Evolutionary conservation across 2,113 vertebrate genomes (phyloP).

Genomic region (Anarhynchus alexandrinus): DNA sequence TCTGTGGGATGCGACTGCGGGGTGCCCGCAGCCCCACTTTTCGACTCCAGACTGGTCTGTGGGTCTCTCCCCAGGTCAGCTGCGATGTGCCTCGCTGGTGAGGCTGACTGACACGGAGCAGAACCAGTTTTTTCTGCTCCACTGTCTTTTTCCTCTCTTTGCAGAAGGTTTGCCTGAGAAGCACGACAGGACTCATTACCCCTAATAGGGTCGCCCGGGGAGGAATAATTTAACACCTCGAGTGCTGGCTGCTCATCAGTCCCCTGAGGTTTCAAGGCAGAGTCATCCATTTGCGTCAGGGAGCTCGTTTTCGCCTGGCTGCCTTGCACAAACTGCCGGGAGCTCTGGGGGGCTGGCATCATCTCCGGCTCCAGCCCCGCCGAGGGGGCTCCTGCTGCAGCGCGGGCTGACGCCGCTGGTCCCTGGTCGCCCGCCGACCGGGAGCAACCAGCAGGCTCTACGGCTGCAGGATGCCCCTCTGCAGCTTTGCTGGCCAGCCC

Average conservation of each 20-base stretch:
- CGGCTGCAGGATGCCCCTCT: not conserved
- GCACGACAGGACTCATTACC: not conserved
- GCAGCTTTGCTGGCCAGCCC: not conserved
- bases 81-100: not conserved
- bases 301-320: not conserved
- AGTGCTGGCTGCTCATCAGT: constrained; percentile 21
- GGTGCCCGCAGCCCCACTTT: not conserved
- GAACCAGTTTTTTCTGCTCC: not conserved
- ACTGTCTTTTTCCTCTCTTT: not conserved
- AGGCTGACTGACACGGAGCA: not conserved
- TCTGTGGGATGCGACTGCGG: not conserved
- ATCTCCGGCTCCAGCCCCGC: not conserved
- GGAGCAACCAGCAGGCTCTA: not conserved
- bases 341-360: constrained; percentile 41
- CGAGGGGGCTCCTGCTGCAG: not conserved
- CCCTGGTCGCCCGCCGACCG: not conserved
- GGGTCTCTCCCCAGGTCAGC: not conserved
- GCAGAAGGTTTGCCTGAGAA: constrained; percentile 26
- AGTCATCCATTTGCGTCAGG: constrained; percentile 26
- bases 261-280: constrained; percentile 12
- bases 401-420: not conserved
- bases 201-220: not conserved
- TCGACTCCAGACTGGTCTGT: not conserved
- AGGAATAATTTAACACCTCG: not conserved
- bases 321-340: constrained; percentile 36